Conservation (phyloP, 2,888 invertebrate genomes). For the Daptonema setosum region DNA sequence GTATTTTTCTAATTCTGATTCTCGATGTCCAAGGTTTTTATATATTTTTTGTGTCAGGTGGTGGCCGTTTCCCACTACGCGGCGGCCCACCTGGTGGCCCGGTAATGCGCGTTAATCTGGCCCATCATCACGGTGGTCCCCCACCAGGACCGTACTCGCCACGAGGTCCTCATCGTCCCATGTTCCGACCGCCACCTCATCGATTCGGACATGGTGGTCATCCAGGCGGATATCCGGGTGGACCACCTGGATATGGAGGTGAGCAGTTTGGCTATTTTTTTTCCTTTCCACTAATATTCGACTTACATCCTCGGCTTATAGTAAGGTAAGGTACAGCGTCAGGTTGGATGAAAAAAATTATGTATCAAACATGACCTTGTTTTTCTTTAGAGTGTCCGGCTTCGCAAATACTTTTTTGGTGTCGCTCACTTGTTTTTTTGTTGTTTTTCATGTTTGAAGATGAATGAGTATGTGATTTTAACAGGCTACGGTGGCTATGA, state of each 20-base stretch:
- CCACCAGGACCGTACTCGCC: not conserved
- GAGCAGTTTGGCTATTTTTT: too few relatives aligned
- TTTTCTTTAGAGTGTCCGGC: too few relatives aligned
- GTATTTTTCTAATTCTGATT: not conserved
- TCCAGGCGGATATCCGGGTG: not conserved
- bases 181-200: too few relatives aligned
- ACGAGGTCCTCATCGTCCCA: not conserved
- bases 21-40: not conserved
- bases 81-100: slow-evolving; percentile 3
- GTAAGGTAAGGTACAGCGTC: too few relatives aligned
- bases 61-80: not conserved
- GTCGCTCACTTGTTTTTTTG: not conserved
- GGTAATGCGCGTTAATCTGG: slow-evolving; percentile 11
- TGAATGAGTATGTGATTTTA: too few relatives aligned
- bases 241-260: not conserved
- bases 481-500: too few relatives aligned
- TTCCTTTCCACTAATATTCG: too few relatives aligned
- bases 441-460: too few relatives aligned
- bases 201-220: not conserved
- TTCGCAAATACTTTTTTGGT: not conserved
- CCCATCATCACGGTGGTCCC: not conserved
- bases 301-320: too few relatives aligned
- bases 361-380: too few relatives aligned
- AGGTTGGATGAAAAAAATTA: too few relatives aligned
- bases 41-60: not conserved